phyloP scores from a whole-genome alignment of 2,113 vertebrate genomes.

The Vireo altiloquus region DNA sequence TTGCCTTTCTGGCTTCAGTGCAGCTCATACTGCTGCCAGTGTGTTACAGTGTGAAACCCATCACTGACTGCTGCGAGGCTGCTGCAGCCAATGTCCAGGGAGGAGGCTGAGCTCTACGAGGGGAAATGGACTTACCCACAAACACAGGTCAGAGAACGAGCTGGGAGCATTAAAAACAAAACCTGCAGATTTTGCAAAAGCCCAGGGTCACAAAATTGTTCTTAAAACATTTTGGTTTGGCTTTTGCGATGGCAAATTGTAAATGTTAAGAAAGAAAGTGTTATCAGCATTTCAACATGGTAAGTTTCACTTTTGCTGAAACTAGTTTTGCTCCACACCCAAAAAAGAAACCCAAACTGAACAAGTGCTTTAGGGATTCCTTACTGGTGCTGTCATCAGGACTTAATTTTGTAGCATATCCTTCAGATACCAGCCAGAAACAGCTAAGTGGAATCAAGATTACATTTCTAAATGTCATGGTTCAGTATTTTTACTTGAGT shows the following conservation, averaged over 20 bases:
- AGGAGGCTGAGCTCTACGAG: background rate
- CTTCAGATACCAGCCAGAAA: background rate
- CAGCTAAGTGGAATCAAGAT: background rate
- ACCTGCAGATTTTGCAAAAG: background rate
- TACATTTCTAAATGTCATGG: background rate
- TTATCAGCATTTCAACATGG: background rate
- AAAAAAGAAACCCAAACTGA: background rate
- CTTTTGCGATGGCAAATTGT: background rate
- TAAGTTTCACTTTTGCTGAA: background rate
- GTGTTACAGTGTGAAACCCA: accelerated
- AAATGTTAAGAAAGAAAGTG: background rate
- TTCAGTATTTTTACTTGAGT: background rate
- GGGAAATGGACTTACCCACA: background rate
- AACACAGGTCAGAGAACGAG: background rate
- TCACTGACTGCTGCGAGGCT: accelerated
- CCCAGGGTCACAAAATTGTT: background rate
- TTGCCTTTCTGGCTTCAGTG: background rate
- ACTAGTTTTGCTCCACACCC: accelerated
- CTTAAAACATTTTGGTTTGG: background rate
- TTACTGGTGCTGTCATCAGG: background rate
- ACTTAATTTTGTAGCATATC: background rate
- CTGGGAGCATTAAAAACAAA: background rate
- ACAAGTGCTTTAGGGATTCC: background rate
- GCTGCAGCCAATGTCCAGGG: background rate
- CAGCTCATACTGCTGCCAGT: background rate